phyloP scores from a whole-genome alignment of 2,797 vertebrate genomes.

The Poeciliopsis infans region DNA sequence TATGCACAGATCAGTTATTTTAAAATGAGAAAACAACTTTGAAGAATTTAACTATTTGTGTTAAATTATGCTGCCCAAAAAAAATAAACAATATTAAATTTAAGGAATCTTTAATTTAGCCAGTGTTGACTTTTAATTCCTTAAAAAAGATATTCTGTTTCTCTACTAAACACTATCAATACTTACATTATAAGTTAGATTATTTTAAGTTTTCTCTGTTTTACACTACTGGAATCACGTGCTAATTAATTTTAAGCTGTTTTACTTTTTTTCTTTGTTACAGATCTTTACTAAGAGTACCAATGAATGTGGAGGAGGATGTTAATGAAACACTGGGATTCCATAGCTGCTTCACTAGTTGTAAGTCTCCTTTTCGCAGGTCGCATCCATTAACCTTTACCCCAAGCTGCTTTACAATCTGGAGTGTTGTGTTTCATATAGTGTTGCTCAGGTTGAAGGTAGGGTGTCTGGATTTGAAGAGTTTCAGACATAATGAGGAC shows the following conservation, averaged over 20 bases:
- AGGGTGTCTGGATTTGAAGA: constrained; percentile 52
- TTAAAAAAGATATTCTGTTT: neutral
- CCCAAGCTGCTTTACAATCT: constrained; percentile 82
- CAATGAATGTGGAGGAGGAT: neutral
- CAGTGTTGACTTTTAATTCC: neutral
- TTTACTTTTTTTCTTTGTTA: neutral
- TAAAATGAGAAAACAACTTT: neutral
- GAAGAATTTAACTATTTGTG: neutral
- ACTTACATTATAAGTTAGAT: neutral
- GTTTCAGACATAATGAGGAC: constrained; percentile 47
- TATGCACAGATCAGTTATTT: neutral
- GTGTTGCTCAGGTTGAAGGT: constrained; percentile 46
- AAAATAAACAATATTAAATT: neutral
- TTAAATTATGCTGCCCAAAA: neutral
- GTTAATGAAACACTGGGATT: constrained; percentile 42
- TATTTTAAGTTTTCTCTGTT: neutral
- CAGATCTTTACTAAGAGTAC: neutral
- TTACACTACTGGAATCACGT: neutral
- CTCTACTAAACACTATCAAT: neutral
- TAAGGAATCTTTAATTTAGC: neutral
- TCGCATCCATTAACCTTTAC: constrained; percentile 79
- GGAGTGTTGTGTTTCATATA: constrained; percentile 63
- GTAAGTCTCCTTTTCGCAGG: constrained; percentile 67
- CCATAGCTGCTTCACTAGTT: constrained; percentile 52
- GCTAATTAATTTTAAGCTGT: neutral